Conservation (phyloP, 2,888 invertebrate genomes). For the Agrotis puta region DNA sequence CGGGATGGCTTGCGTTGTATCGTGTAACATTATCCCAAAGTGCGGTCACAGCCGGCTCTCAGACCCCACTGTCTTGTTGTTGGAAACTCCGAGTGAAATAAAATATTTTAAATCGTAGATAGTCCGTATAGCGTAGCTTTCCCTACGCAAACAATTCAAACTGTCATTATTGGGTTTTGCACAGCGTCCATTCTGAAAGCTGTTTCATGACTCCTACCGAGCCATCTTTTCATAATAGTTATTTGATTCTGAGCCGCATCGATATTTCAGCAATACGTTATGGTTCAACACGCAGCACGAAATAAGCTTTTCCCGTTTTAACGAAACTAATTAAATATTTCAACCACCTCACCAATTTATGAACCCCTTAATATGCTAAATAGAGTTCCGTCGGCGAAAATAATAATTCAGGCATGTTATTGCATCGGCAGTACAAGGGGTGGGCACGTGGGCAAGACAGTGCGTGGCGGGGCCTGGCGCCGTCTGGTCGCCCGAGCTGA, state of each 20-base stretch:
- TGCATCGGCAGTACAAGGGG: slow-evolving; percentile 66
- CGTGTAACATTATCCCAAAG: slow-evolving; percentile 76
- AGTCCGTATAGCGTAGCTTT: slow-evolving; percentile 28
- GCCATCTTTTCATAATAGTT: slow-evolving; percentile 45
- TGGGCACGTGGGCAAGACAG: slow-evolving; percentile 78
- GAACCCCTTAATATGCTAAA: slow-evolving; percentile 79
- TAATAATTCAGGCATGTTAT: slow-evolving; percentile 71
- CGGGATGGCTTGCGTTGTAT: slow-evolving; percentile 71
- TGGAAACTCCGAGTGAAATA: slow-evolving; percentile 55
- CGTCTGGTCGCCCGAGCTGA: slow-evolving; percentile 86
- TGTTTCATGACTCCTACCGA: slow-evolving; percentile 36
- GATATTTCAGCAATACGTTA: slow-evolving; percentile 28
- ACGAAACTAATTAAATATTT: slow-evolving; percentile 71
- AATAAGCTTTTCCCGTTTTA: slow-evolving; percentile 28
- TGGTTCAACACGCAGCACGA: neutral
- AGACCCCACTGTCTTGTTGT: slow-evolving; percentile 46
- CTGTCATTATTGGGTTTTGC: slow-evolving; percentile 58
- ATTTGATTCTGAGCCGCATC: slow-evolving; percentile 48
- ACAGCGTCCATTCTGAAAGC: slow-evolving; percentile 37
- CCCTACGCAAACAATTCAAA: slow-evolving; percentile 59
- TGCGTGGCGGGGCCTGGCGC: slow-evolving; percentile 82
- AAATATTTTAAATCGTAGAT: slow-evolving; percentile 61
- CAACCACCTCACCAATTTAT: slow-evolving; percentile 68
- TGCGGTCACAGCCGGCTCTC: slow-evolving; percentile 70
- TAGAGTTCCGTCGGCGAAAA: slow-evolving; percentile 73